Evolutionary conservation across 2,113 vertebrate genomes (phyloP).

Genomic region (Oryzias melastigma): DNA sequence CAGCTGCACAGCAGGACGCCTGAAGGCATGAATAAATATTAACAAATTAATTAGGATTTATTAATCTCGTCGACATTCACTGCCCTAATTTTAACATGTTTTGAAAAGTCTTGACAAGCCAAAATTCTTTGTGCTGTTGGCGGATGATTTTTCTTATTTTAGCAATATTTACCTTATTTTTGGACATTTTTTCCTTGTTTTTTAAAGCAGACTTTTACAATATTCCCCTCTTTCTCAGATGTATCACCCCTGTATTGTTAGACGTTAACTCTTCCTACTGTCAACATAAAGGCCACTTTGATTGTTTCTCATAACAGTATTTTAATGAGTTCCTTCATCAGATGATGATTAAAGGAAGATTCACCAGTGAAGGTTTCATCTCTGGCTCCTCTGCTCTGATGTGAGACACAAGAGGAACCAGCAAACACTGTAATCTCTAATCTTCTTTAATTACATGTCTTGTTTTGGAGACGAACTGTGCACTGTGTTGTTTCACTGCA

Average conservation of each 20-base stretch:
- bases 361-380: neutral
- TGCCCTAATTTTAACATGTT: too few species aligned
- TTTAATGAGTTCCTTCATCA: slow-evolving; percentile 9
- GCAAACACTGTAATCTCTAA: slow-evolving; percentile 6
- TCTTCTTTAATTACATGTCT: slow-evolving; percentile 18
- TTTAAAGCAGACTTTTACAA: neutral
- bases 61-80: too few species aligned
- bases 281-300: neutral
- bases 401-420: slow-evolving; percentile 7
- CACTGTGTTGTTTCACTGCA: neutral
- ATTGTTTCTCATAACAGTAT: neutral
- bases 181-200: too few species aligned
- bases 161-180: too few species aligned
- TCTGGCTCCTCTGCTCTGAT: neutral
- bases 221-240: neutral
- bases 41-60: too few species aligned
- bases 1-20: too few species aligned
- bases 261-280: neutral
- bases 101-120: too few species aligned
- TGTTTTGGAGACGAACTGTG: neutral
- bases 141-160: too few species aligned
- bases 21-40: too few species aligned
- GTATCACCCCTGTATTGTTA: neutral
- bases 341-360: slow-evolving; percentile 6
- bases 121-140: too few species aligned